Base-by-base conservation (phyloP, 2,888 invertebrate genomes). In the Acrobasis suavella region DNA sequence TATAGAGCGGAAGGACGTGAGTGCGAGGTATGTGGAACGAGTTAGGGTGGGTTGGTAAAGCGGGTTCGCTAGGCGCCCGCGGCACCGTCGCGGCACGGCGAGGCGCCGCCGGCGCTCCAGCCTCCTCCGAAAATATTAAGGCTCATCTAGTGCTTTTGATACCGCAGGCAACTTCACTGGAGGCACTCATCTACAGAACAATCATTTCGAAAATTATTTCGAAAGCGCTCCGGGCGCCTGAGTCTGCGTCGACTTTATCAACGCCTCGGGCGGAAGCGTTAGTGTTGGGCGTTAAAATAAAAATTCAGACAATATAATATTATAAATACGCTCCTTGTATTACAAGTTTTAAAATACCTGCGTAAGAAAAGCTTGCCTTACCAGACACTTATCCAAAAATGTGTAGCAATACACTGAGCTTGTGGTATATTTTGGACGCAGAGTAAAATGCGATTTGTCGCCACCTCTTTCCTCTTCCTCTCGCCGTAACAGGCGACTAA, bases 131-230 rank as follows among this genome's bases (percentile, higher is more conserved):
- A 77, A 71, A 78, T 78, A 78, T 79, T 79, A 80, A 78, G 77
- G 79, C 76, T 79, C 77, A 78, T 80, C 79, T 84, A 84, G 79
- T 74, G 79, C 80, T 77, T 77, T 76, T 74, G 75, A 72, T 76
- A 71, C 85, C 85, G 72, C 76, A 65, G 80, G 87, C 83, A 63
- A 73, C 70, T 74, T 71, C 50, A 71, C 87, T 73, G 70, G 73
- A 72, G 82, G 87, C 82, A 71, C 77, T 87, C 87, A 85, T 88
- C 86, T 83, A 80, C 86, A 84, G 87, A 87, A 88, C 88, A 88
- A 87, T 87, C 82, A 86, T 88, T 88, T 84, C 78, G 84, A 83
- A 87, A 87, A 89, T 88, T 84, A 89, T 88, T 87, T 83, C 78
- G 84, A 85, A 82, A 83, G 70, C 72, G 83, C 84, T 85, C 71